These are phyloP conservation scores for Mylabris sibirica DNA, from an alignment of 2,888 invertebrate genomes.

Conservation along the genomic window DNA sequence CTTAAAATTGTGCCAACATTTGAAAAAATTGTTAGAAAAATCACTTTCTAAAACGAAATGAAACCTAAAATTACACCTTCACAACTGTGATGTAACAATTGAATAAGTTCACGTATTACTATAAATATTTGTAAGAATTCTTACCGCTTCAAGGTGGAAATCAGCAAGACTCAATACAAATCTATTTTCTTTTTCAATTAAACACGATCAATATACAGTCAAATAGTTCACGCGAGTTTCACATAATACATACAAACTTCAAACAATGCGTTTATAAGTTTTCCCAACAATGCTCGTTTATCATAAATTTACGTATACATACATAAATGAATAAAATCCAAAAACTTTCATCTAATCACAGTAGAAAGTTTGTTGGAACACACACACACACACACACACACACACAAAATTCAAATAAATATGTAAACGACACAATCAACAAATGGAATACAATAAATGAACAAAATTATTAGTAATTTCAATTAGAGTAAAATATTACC, in stretches of 20 bases:
- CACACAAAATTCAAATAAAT: no score
- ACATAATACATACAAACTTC: neutral
- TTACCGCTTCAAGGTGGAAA: neutral
- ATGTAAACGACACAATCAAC: no score
- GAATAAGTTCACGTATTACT: no score
- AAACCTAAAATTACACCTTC: neutral
- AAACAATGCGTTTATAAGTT: neutral
- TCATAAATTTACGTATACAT: neutral
- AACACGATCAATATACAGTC: neutral
- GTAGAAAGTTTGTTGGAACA: neutral
- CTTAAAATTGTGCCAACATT: neutral
- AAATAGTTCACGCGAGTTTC: neutral
- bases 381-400: no score
- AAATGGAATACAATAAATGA: no score
- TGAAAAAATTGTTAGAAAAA: neutral
- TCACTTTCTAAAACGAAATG: neutral
- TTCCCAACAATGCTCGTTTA: neutral
- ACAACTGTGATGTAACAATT: no score
- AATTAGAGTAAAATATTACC: no score
- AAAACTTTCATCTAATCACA: neutral
- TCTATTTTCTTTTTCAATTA: neutral
- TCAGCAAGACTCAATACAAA: neutral
- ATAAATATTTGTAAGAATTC: neutral
- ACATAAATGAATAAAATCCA: neutral
- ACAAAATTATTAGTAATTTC: no score